Base-by-base conservation (phyloP, 2,113 vertebrate species). In the Heteronetta atricapilla region DNA sequence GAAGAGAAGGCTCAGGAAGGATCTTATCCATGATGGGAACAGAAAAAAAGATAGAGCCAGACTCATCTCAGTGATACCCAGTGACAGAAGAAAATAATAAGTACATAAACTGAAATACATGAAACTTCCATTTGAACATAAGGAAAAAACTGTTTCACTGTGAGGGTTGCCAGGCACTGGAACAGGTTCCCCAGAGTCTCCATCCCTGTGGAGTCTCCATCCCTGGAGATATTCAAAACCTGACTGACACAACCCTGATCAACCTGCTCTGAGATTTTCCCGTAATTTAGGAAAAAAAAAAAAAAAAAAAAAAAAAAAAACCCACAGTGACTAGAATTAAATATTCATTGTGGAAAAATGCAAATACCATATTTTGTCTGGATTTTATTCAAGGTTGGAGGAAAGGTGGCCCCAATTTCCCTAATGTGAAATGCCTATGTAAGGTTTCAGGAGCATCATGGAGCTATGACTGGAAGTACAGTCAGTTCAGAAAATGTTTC, bases 11-110 rank as follows among this genome's bases (percentile, higher is more conserved):
- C 17, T 36, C 8, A 36, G 28, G 7, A 5, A 18, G 5, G 1
- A 38, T 67, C 66, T 86, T 48, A 28, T 6, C 7, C 4, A 7
- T 50, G 19, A 73, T 22, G 0, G 0, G 4, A 15, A 0, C 2
- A 62, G 3, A 11, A 85, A 64, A 69, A 8, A 85, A 11, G 10
- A 36, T 26, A 75, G 44, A 60, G 18, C 1, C 55, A 70, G 26
- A 53, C 4, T 26, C 12, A 46, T 42, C 14, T 70, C n/a, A 28
- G 5, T 42, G 2, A 1, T 34, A 6, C 4, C 34, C 60, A 44
- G 18, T 67, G n/a, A 58, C 23, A 72, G 29, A 11, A 86, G 26
- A 31, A 86, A 40, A 0, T 0, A 82, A 40, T 0, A 38, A 15
- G 1, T 38, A 3, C 16, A 68, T 68, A 59, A 90, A 82, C 13